A percentile compares a stretch with the other conserved stretches of the same genome.
Evolutionary conservation across 2,113 vertebrate species (phyloP).

Genomic region (Trematomus loennbergii): DNA sequence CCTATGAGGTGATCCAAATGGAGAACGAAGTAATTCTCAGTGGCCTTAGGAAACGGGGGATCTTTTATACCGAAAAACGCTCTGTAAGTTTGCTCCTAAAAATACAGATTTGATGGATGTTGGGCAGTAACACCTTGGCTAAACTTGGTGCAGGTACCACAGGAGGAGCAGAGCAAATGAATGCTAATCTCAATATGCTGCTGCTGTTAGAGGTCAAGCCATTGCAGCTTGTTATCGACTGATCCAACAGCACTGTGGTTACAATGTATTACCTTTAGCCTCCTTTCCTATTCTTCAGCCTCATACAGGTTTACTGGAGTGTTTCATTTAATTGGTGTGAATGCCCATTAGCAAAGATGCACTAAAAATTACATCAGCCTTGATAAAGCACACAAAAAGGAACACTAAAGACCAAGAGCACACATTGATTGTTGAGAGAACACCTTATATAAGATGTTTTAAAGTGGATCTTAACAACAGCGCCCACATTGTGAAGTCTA

Average conservation of each 20-base stretch:
- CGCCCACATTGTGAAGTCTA: conserved; percentile 50
- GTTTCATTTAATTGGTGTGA: conserved; percentile 9
- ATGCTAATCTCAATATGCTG: not conserved
- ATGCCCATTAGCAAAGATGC: conserved; percentile 5
- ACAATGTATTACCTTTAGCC: not conserved
- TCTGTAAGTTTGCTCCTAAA: not conserved
- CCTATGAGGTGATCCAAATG: conserved; percentile 5
- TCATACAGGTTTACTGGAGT: not conserved
- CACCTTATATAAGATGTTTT: conserved; percentile 45
- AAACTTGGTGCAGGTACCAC: not conserved
- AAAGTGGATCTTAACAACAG: conserved; percentile 71
- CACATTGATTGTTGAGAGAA: conserved; percentile 70
- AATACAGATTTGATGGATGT: not conserved
- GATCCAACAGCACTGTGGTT: not conserved
- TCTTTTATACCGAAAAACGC: not conserved
- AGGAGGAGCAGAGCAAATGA: not conserved
- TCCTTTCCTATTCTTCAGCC: not conserved
- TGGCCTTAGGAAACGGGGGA: too few relatives aligned
- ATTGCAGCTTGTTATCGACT: not conserved
- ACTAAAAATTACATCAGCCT: conserved; percentile 34
- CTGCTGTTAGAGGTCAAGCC: not conserved
- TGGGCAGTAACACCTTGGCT: not conserved
- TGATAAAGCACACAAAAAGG: not conserved
- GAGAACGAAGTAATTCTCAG: not conserved
- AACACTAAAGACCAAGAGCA: conserved; percentile 13